Conservation (phyloP, 2,888 invertebrate species). For the Teleiodes luculella region DNA sequence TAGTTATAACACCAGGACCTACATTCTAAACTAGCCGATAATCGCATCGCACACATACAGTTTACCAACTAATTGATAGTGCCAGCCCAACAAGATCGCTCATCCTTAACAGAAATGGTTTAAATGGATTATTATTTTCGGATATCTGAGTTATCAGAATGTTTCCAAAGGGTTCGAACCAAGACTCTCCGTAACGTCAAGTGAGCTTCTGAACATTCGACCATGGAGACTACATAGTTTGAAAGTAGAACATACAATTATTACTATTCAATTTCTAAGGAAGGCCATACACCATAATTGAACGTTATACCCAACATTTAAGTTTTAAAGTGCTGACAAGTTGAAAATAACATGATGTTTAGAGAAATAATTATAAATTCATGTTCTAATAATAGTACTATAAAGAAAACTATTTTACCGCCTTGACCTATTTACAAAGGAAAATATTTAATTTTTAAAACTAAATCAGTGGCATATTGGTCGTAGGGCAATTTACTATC, state of each 20-base stretch:
- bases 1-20: background rate
- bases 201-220: no score
- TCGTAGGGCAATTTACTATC: no score
- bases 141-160: no score
- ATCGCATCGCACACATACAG: background rate
- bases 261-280: conserved; percentile 7
- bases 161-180: no score
- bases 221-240: no score
- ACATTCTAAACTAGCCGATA: background rate
- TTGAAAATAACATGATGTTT: background rate
- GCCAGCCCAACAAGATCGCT: background rate
- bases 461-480: no score
- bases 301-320: background rate
- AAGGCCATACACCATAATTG: conserved; percentile 2
- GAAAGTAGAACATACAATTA: no score
- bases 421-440: no score
- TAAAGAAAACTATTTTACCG: background rate
- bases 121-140: no score
- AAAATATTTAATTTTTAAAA: no score
- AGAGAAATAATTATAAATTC: background rate
- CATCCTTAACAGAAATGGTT: background rate
- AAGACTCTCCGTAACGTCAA: no score
- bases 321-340: background rate
- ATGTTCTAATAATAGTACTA: background rate
- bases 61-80: background rate